Evolutionary conservation across 2,113 vertebrate species (phyloP), one percentile per base, ranked within the genome.

Genomic region (Aythya baeri): DNA sequence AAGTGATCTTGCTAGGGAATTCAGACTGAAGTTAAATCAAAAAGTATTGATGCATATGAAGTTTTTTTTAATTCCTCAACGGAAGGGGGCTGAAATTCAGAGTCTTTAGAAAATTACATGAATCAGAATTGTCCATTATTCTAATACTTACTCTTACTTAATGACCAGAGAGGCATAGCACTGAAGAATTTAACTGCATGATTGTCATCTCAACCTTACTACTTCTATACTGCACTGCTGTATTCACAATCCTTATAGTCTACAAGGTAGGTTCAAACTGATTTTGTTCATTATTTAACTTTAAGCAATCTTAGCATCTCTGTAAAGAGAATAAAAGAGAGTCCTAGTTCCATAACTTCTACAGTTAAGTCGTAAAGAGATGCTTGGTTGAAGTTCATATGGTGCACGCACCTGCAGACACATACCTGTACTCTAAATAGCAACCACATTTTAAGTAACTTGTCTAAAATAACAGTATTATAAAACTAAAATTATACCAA

Each of bases 181-280:
- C 54, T 31, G 74, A 83, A 52, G 41, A 68, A 57, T 74, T 77
- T 17, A 86, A 55, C 18, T 3, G 79, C 90, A 93, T 98, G 96
- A 82, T n/a, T 57, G 79, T 88, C 26, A 0, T 80, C 49, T 63
- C 94, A 1, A 34, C 65, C 2, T 70, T 98, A 61, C 93, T 98
- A 36, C 92, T 97, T 22, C 4, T 98, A 72, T 98, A 98, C 63
- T 57, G 95, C 15, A 65, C 21, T 13, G 81, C 83, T 9, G 31
- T 95, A 29, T 57, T 96, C 38, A 71, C 70, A n/a, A 25, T 76
- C 94, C 83, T 97, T 88, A 54, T 14, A 26, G 6, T 97, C 74
- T 52, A 83, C 86, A 97, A 94, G 96, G 98, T 97, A 96, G 32
- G 96, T 62, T 94, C 70, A 49, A 67, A 85, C 68, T 77, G 26